Evolutionary conservation across 2,113 vertebrate genomes (phyloP), one percentile per base, ranked within the genome.

Genomic region (Varanus komodoensis): DNA sequence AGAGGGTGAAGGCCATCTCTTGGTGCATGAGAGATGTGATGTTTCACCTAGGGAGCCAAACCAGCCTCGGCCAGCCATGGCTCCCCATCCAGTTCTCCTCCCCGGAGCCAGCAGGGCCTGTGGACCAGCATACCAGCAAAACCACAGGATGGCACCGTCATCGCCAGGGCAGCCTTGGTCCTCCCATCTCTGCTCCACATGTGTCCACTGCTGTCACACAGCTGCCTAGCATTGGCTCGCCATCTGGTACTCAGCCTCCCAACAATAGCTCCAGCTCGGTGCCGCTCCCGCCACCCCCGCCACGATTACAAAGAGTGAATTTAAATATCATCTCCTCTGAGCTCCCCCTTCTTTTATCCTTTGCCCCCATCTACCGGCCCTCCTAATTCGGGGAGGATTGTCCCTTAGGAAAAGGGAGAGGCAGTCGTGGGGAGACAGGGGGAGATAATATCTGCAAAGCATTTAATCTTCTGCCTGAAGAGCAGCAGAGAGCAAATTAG

Each of bases 401-500:
- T 90, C 92, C 94, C 91, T 87, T 57, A 15, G 79, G 25, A 52
- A 91, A 91, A 67, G 89, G 89, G 82, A 83, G 87, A 83, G 87
- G 38, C 25, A 34, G 61, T 6, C 27, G 25, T 14, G 1, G 82
- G 69, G 38, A 44, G 38, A 44, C 3, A 15, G 29, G 25, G 11
- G 25, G 74, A 93, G 95, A 97, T 98, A 95, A 97, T 97, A 95
- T 89, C 92, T 87, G 91, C 91, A 91, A 96, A 97, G 95, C 96
- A 83, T 93, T 97, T 98, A 97, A 98, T 97, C 97, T 96, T 92
- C 93, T 95, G 92, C 91, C 95, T 93, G 94, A 94, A 96, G 94
- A 97, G 95, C 82, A 95, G 93, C 95, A 95, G 95, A 97, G 94
- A 97, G 96, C 96, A 97, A 97, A 97, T 97, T 97, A 96, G 96